Percentiles rank a stretch among this genome's conserved stretches.
Evolutionary conservation across 2,888 invertebrate species (phyloP).

Genomic region (Limenitis camilla): DNA sequence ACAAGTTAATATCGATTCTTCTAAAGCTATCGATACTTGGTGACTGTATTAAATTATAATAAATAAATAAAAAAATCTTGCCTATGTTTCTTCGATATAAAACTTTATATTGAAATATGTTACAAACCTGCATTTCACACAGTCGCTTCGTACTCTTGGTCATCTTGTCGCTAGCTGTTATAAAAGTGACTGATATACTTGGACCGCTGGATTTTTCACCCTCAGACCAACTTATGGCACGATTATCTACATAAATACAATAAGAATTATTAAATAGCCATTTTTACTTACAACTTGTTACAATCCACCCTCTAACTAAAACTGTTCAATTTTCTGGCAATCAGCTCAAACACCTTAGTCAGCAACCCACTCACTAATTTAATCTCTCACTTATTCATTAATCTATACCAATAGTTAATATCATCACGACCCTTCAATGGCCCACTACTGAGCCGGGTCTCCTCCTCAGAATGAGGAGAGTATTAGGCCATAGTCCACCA

Average conservation of each 20-base stretch:
- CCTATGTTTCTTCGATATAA: background rate
- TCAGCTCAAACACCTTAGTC: background rate
- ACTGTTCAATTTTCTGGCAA: background rate
- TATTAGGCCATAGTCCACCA: too few relatives aligned
- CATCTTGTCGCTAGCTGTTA: conserved; percentile 78
- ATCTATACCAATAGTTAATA: too few relatives aligned
- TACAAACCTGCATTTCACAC: conserved; percentile 80
- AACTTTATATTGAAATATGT: background rate
- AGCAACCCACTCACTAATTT: too few relatives aligned
- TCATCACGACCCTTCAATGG: too few relatives aligned
- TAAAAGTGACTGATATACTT: conserved; percentile 77
- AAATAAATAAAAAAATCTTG: too few relatives aligned
- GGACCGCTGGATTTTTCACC: conserved; percentile 56
- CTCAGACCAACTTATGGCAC: conserved; percentile 48
- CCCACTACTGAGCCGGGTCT: too few relatives aligned
- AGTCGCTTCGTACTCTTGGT: conserved; percentile 77
- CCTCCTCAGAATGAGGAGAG: too few relatives aligned
- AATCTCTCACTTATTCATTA: too few relatives aligned
- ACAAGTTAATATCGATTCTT: too few relatives aligned
- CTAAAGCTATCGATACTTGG: too few relatives aligned
- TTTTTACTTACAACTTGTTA: background rate
- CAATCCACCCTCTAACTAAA: too few relatives aligned
- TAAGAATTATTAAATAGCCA: background rate
- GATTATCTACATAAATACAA: conserved; percentile 23
- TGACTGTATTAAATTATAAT: too few relatives aligned